A percentile compares a stretch with the other conserved stretches of the same genome.
Evolutionary conservation across 2,888 invertebrate genomes (phyloP).

Genomic region (Epsilonema sp.): DNA sequence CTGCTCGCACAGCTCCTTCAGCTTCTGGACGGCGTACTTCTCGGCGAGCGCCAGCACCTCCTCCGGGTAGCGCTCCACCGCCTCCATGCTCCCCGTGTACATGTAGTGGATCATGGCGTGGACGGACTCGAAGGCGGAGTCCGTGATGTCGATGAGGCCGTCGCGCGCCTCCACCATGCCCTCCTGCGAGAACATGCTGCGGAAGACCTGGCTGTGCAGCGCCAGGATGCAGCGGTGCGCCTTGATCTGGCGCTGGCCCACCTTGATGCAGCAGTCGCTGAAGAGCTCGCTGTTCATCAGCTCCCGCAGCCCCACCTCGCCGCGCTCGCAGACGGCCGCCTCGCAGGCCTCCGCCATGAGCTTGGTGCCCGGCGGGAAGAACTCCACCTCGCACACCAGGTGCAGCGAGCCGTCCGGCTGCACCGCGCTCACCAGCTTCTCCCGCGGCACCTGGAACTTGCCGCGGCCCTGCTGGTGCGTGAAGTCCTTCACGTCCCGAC

Average conservation of each 20-base stretch:
- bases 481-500: conserved; percentile 25
- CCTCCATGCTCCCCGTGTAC: background rate
- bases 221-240: conserved; percentile 22
- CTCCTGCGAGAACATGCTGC: background rate
- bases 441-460: conserved; percentile 21
- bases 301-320: conserved; percentile 7
- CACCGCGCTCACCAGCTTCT: conserved; percentile 19
- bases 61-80: background rate
- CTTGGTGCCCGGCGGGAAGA: conserved; percentile 18
- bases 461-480: conserved; percentile 25
- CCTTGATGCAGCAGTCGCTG: conserved; percentile 20
- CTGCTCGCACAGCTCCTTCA: background rate
- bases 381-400: conserved; percentile 21
- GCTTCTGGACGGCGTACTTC: background rate
- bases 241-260: conserved; percentile 16
- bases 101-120: background rate
- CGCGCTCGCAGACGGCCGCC: conserved; percentile 15
- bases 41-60: background rate
- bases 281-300: conserved; percentile 20
- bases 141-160: background rate
- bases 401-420: conserved; percentile 18
- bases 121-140: background rate
- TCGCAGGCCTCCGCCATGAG: too few relatives aligned
- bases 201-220: conserved; percentile 13
- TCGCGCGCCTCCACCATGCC: background rate